Evolutionary conservation across 2,888 invertebrate species (phyloP).

Genomic region (Salpingus planirostris): DNA sequence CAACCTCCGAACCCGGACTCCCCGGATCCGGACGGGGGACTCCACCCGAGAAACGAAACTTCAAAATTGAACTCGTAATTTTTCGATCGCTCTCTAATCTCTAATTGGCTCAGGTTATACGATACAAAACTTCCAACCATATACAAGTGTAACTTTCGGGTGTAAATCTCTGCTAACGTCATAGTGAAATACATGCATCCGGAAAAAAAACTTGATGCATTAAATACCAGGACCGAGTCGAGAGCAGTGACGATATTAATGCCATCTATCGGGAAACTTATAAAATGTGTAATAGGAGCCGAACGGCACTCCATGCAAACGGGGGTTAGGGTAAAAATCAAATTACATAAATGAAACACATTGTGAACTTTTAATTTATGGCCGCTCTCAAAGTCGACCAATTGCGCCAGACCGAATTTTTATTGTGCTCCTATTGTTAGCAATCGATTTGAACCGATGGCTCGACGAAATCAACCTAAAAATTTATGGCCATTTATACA

Average conservation of each 20-base stretch:
- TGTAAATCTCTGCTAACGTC: constrained; percentile 10
- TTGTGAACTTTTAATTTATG: constrained; percentile 42
- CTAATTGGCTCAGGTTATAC: too few species aligned
- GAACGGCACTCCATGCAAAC: constrained; percentile 31
- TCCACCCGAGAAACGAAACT: too few species aligned
- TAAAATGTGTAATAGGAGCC: constrained; percentile 35
- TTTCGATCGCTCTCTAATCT: too few species aligned
- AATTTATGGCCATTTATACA: constrained; percentile 37
- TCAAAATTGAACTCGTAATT: too few species aligned
- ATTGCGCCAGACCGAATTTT: constrained; percentile 24
- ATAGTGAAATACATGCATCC: constrained; percentile 11
- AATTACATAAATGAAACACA: constrained; percentile 44
- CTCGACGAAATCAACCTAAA: constrained; percentile 35
- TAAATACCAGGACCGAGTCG: constrained; percentile 10
- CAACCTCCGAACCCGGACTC: too few species aligned
- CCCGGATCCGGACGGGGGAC: too few species aligned
- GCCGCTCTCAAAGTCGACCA: constrained; percentile 29
- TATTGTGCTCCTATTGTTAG: constrained; percentile 20
- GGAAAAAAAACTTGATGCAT: constrained; percentile 14
- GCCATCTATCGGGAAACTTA: constrained; percentile 36
- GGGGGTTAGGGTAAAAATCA: constrained; percentile 38
- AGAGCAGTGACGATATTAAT: constrained; percentile 28
- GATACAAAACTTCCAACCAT: neutral
- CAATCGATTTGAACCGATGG: constrained; percentile 28
- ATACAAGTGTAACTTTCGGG: neutral